Evolutionary conservation across 2,888 invertebrate species (phyloP).

Genomic region (Petrolisthes manimaculis): DNA sequence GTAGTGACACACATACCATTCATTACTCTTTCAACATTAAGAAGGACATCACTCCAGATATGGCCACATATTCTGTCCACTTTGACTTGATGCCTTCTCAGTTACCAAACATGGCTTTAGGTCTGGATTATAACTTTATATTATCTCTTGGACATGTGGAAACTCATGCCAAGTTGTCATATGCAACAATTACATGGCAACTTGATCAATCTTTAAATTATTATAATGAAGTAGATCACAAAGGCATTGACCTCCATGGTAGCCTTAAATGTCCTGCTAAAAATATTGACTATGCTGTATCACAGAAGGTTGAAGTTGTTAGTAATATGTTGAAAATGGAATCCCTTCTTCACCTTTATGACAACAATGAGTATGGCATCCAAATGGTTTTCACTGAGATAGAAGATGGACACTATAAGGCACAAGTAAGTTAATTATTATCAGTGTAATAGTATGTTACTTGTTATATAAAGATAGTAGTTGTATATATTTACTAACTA

Average conservation of each 20-base stretch:
- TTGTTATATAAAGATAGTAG: too few relatives aligned
- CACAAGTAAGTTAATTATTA: not conserved
- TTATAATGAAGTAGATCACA: not conserved
- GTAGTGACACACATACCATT: not conserved
- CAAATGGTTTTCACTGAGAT: not conserved
- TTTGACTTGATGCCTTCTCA: conserved; percentile 12
- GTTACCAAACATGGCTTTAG: not conserved
- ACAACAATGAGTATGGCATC: not conserved
- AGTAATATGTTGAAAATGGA: conserved; percentile 4
- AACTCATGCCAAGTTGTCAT: not conserved
- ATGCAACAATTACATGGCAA: not conserved
- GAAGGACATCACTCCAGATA: not conserved
- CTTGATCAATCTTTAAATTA: not conserved
- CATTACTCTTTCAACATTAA: not conserved
- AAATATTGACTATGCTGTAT: not conserved
- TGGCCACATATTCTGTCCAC: not conserved
- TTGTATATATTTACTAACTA: too few relatives aligned
- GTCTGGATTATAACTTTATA: not conserved
- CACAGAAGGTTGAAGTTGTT: not conserved
- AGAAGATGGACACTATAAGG: not conserved
- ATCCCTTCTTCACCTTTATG: not conserved
- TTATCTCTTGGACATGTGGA: not conserved
- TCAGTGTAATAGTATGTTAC: not conserved
- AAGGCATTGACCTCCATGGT: not conserved
- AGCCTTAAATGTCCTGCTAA: not conserved